Evolutionary conservation across 2,888 invertebrate genomes (phyloP).

Genomic region (Ligdia adustata): DNA sequence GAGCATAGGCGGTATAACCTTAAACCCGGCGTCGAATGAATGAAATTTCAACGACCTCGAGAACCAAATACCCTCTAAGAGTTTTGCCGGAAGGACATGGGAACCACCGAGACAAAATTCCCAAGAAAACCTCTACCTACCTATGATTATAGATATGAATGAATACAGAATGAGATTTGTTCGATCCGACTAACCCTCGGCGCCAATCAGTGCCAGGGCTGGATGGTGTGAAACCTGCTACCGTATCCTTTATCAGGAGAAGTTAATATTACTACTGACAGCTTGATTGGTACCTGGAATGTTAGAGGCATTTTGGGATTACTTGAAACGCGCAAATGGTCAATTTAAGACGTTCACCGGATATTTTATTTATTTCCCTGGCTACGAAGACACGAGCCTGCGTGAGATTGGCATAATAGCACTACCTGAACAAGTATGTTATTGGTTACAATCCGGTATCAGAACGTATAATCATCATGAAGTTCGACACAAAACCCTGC

Average conservation of each 20-base stretch:
- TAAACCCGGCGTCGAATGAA: too few relatives aligned
- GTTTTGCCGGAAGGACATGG: neutral
- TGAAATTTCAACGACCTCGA: too few relatives aligned
- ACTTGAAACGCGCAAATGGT: constrained; percentile 20
- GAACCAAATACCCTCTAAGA: too few relatives aligned
- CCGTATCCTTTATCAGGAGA: too few relatives aligned
- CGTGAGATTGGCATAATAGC: constrained; percentile 24
- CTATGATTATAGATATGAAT: neutral
- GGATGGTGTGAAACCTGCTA: too few relatives aligned
- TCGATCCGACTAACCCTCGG: too few relatives aligned
- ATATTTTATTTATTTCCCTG: constrained; percentile 23
- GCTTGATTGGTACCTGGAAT: constrained; percentile 15
- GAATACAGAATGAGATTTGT: too few relatives aligned
- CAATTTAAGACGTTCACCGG: constrained; percentile 15
- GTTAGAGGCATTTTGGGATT: constrained; percentile 10
- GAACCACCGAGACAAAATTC: neutral
- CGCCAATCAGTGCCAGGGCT: too few relatives aligned
- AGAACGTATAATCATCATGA: neutral
- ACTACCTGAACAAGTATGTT: constrained; percentile 9
- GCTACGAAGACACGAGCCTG: constrained; percentile 9
- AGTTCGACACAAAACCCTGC: neutral
- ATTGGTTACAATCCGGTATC: constrained; percentile 15
- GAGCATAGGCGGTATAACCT: too few relatives aligned
- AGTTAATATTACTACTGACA: too few relatives aligned
- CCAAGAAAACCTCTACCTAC: neutral